These are phyloP conservation scores for Psittacula cyanocephala DNA, from an alignment of 2,113 vertebrate species.

Conservation along the genomic window DNA sequence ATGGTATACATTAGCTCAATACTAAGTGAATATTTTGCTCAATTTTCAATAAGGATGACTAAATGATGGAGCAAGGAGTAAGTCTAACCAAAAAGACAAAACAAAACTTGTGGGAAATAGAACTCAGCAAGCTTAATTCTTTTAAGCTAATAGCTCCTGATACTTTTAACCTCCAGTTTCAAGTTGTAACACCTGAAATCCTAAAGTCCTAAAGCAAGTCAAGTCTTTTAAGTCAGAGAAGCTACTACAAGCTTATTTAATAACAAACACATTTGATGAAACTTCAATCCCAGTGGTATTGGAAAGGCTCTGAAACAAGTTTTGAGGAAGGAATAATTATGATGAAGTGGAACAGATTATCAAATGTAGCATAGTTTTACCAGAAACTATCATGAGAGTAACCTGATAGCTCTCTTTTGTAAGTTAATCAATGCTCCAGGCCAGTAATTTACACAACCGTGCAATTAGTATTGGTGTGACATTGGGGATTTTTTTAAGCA, in stretches of 20 bases:
- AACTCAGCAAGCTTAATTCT: neutral
- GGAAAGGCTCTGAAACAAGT: neutral
- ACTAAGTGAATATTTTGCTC: neutral
- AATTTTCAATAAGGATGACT: neutral
- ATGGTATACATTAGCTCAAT: neutral
- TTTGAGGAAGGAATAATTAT: neutral
- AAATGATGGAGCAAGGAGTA: neutral
- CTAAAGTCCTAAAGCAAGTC: neutral
- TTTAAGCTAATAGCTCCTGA: neutral
- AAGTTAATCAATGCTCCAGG: neutral
- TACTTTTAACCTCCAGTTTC: neutral
- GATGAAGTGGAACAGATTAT: neutral
- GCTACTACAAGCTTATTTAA: neutral
- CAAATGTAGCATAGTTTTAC: neutral
- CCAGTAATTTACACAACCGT: neutral
- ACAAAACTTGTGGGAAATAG: neutral
- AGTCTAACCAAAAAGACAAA: neutral
- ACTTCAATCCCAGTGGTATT: neutral
- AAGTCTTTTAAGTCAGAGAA: neutral
- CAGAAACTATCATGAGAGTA: neutral
- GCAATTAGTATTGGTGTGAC: neutral
- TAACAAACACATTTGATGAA: neutral
- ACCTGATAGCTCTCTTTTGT: neutral
- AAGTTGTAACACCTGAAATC: neutral
- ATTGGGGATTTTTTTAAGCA: neutral